phyloP scores from a whole-genome alignment of 2,888 invertebrate species.

The Mimas tiliae region DNA sequence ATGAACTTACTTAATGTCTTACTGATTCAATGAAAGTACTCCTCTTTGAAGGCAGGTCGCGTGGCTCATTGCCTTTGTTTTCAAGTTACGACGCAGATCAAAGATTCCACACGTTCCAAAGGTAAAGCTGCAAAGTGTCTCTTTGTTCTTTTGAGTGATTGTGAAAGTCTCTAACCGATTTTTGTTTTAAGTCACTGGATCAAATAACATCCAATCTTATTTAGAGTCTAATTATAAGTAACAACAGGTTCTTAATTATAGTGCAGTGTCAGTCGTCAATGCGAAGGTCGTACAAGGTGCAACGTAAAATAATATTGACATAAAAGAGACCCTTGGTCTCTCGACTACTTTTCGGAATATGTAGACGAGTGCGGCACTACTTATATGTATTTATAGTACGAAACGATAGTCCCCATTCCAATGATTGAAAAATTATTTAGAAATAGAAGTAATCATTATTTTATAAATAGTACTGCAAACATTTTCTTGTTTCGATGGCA shows the following conservation, averaged over 20 bases:
- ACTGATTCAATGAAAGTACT: neutral
- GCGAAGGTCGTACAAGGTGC: too few species aligned
- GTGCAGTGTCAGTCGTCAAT: too few species aligned
- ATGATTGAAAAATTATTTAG: too few species aligned
- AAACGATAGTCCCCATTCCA: too few species aligned
- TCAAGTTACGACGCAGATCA: slow-evolving; percentile 5
- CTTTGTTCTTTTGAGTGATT: slow-evolving; percentile 23
- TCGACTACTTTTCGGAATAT: too few species aligned
- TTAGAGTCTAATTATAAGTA: slow-evolving; percentile 11
- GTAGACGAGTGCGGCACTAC: too few species aligned
- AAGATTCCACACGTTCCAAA: slow-evolving; percentile 26
- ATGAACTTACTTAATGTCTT: neutral
- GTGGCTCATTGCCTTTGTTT: slow-evolving; percentile 3
- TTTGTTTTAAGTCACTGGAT: slow-evolving; percentile 26
- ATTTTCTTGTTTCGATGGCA: too few species aligned
- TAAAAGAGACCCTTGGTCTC: too few species aligned
- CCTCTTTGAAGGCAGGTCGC: neutral
- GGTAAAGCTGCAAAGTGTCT: slow-evolving; percentile 29
- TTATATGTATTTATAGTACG: too few species aligned
- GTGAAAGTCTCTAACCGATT: neutral
- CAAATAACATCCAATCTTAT: slow-evolving; percentile 10
- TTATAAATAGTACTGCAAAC: too few species aligned
- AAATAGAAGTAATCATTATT: too few species aligned
- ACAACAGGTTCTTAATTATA: neutral
- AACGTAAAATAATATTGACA: too few species aligned